Percentiles rank a stretch among this genome's conserved stretches.
Conservation (phyloP, 37 sponge, comb jelly and placozoan genomes). For the Crambe crambe region DNA sequence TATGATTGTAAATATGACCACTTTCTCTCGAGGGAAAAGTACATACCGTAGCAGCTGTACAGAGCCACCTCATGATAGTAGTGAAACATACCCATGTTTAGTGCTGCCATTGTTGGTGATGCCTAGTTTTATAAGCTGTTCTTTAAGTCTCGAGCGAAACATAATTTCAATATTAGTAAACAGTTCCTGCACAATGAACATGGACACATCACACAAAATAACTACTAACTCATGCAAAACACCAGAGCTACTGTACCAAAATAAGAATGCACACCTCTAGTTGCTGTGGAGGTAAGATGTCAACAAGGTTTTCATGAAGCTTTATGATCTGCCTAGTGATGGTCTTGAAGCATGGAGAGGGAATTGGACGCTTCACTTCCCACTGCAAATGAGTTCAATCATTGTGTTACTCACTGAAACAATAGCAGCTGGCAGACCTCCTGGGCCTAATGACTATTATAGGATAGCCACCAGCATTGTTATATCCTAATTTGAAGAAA, state of each 20-base stretch:
- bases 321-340: constrained; percentile 86
- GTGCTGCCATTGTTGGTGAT: constrained; percentile 89
- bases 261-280: constrained; percentile 44
- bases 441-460: neutral
- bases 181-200: constrained; percentile 34
- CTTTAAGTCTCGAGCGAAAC: constrained; percentile 40
- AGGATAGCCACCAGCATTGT: neutral
- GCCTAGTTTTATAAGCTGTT: constrained; percentile 33
- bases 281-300: constrained; percentile 79
- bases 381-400: constrained; percentile 72
- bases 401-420: no score
- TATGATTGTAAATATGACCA: no score
- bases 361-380: constrained; percentile 86
- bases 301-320: constrained; percentile 89
- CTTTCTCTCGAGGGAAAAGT: no score
- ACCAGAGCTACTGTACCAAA: no score
- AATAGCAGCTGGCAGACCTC: no score
- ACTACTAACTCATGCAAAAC: no score
- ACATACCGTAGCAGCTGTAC: no score
- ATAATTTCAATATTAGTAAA: constrained; percentile 64
- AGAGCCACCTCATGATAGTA: no score
- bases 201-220: no score
- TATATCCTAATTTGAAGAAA: no score
- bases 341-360: constrained; percentile 73
- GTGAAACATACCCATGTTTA: constrained; percentile 70